phyloP scores from a whole-genome alignment of 2,113 vertebrate species.

The Mirza zaza region DNA sequence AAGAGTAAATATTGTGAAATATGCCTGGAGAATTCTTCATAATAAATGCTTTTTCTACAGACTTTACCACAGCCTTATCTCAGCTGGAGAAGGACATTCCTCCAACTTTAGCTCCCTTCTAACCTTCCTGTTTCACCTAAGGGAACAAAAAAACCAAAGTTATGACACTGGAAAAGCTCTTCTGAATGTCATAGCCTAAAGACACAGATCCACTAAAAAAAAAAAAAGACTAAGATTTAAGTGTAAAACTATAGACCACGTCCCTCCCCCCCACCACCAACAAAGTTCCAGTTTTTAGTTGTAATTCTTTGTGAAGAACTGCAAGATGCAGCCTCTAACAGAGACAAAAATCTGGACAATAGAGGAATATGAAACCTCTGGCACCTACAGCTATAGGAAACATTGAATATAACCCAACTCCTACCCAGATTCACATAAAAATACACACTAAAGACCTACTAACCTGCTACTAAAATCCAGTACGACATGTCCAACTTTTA shows the following conservation, averaged over 20 bases:
- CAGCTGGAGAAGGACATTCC: neutral
- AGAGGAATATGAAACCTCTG: neutral
- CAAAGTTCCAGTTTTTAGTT: neutral
- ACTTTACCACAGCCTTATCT: neutral
- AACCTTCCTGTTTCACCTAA: neutral
- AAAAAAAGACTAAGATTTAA: neutral
- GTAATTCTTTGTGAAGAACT: neutral
- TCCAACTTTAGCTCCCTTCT: neutral
- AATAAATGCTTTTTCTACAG: neutral
- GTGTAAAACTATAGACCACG: neutral
- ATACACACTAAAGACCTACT: neutral
- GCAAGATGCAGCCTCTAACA: neutral
- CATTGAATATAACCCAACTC: neutral
- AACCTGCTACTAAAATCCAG: neutral
- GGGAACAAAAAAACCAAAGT: neutral
- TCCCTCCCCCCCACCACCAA: neutral
- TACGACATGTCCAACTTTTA: neutral
- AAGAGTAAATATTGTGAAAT: neutral
- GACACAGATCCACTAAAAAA: neutral
- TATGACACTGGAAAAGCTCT: neutral
- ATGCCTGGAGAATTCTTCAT: neutral
- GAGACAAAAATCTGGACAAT: neutral
- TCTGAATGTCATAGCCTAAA: neutral
- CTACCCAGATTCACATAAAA: neutral
- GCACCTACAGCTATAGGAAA: neutral